Base-by-base conservation (phyloP, 2,888 invertebrate genomes). In the Tolmerus cingulatus region DNA sequence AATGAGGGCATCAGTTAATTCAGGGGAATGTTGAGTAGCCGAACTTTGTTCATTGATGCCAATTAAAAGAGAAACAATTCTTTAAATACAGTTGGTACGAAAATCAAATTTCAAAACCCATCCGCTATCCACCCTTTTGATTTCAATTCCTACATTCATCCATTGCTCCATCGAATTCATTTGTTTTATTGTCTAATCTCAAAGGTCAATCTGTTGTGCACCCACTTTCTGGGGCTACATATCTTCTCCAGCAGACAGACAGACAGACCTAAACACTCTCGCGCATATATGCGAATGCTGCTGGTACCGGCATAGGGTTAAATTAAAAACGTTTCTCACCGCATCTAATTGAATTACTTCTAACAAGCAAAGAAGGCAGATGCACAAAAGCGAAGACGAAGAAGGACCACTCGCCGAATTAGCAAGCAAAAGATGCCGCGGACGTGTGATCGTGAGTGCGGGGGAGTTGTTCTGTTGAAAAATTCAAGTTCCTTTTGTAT, bases 231-330 rank as follows among this genome's bases (percentile, higher is more conserved):
- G 66, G 27, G 23, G 9, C 9, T 12, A n/a, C n/a, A n/a, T n/a
- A 66, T 66, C 66, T 66, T 66, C 66, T 4, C 27, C 12, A 23
- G n/a, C 19, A 66, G 40, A 27, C 66, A 46, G 16, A 14, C 43
- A 46, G 14, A 46, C 43, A 46, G 14, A 46, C 43, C 27, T 2
- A 66, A 27, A 66, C 27, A 66, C 19, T 9, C 66, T 9, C 27
- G 23, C 8, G 66, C 66, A 55, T 1, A 66, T 9, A 27, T 27
- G n/a, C 34, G 14, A 76, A 34, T 5, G 66, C 66, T 76, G 76
- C 76, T 76, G 76, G 76, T 76, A 76, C 76, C 76, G 37, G 76
- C 76, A 76, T 76, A 76, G 76, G 34, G 40, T n/a, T n/a, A 34
- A 76, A 76, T 76, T 76, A 76, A 76, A n/a, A 40, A 37, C 37